Percentiles rank a stretch among this genome's conserved stretches.
These are phyloP conservation scores for Montipora foliosa DNA, from an alignment of 64 coral and sea anemone genomes.

Conservation along the genomic window DNA sequence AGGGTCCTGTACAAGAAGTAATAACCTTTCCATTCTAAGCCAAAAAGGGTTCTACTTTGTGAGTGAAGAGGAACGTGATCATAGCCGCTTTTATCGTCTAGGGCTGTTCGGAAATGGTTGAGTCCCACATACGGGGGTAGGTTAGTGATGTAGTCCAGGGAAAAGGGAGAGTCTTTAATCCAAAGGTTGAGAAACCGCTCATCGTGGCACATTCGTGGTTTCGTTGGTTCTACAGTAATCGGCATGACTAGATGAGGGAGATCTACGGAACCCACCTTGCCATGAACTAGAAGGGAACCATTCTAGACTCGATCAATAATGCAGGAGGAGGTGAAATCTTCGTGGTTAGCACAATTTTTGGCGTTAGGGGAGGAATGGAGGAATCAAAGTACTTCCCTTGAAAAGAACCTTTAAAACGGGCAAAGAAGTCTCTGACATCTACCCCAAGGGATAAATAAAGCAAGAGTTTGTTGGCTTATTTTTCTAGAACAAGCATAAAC, in stretches of 20 bases:
- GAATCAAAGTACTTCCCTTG: background rate
- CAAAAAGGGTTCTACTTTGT: background rate
- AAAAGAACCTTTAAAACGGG: slow-evolving; percentile 18
- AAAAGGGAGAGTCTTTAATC: slow-evolving; percentile 42
- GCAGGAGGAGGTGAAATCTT: slow-evolving; percentile 9
- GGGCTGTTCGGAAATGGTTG: background rate
- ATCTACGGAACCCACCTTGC: background rate
- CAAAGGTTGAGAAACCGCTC: slow-evolving; percentile 42
- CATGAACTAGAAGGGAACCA: slow-evolving; percentile 11
- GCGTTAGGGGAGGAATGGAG: slow-evolving; percentile 13
- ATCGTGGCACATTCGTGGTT: slow-evolving; percentile 21
- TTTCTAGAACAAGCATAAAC: too few species aligned
- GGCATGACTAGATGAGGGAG: slow-evolving; percentile 38
- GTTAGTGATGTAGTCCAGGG: slow-evolving; percentile 46
- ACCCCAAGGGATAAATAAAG: slow-evolving; percentile 9
- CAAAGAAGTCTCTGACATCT: background rate
- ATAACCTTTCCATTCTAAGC: slow-evolving; percentile 9
- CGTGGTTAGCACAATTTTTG: background rate
- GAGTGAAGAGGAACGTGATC: slow-evolving; percentile 12
- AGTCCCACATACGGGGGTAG: slow-evolving; percentile 1
- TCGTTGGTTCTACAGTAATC: background rate
- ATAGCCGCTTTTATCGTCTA: slow-evolving; percentile 59
- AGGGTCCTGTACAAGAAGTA: slow-evolving; percentile 19
- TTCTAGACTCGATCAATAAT: slow-evolving; percentile 20
- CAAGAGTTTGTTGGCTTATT: too few species aligned